A percentile compares a stretch with the other conserved stretches of the same genome.
These are phyloP conservation scores for Polyommatus icarus DNA, from an alignment of 2,888 invertebrate genomes.

Conservation along the genomic window DNA sequence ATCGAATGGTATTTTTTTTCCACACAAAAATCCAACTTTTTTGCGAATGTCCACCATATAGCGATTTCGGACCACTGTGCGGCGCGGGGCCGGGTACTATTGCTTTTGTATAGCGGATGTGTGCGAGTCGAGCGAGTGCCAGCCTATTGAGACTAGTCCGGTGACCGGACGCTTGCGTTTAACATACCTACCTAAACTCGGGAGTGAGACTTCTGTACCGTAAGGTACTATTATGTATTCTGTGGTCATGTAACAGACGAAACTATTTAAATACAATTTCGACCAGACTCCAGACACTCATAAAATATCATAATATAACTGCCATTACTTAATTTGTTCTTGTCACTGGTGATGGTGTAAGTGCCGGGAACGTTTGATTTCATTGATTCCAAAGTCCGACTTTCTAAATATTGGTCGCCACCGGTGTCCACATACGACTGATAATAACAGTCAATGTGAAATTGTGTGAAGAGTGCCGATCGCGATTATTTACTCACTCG, in stretches of 20 bases:
- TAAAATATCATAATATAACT: background rate
- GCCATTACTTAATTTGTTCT: slow-evolving; percentile 1
- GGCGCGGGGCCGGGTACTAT: no score
- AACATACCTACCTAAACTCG: no score
- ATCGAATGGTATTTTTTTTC: no score
- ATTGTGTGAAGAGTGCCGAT: background rate
- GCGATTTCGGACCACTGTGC: no score
- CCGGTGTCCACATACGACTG: background rate
- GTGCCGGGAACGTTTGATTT: slow-evolving; percentile 18
- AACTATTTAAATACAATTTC: background rate
- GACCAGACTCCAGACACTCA: background rate
- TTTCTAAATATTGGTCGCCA: slow-evolving; percentile 27
- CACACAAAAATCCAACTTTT: no score
- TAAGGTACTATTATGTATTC: no score
- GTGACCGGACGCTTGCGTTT: no score
- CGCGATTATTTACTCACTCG: background rate
- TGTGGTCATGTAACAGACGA: background rate
- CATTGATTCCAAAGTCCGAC: slow-evolving; percentile 25
- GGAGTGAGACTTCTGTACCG: no score
- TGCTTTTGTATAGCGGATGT: no score
- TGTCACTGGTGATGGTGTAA: background rate
- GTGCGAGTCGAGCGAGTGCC: no score
- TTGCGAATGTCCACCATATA: no score
- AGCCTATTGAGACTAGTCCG: no score
- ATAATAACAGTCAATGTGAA: background rate